Percentiles rank a stretch among this genome's conserved stretches.
Conservation (phyloP, 2,113 vertebrate species). For the Aythya baeri region DNA sequence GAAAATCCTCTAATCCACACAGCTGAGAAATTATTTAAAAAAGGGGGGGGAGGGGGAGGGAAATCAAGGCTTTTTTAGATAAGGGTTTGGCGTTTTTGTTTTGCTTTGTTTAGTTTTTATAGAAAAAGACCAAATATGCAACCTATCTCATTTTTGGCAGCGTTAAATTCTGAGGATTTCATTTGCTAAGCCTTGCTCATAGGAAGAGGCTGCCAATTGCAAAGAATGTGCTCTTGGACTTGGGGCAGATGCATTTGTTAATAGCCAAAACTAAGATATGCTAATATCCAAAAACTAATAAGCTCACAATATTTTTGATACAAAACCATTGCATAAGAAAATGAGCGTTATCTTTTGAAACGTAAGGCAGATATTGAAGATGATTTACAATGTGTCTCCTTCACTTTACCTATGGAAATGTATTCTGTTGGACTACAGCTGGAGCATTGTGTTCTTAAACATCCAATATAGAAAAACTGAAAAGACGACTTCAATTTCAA, state of each 20-base stretch:
- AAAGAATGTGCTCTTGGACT: neutral
- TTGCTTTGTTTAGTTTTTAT: neutral
- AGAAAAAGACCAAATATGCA: neutral
- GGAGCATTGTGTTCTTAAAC: neutral
- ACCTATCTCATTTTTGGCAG: neutral
- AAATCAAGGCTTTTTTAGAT: neutral
- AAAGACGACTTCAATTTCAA: neutral
- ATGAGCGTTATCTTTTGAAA: neutral
- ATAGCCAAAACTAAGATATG: too few relatives aligned
- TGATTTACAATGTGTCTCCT: neutral
- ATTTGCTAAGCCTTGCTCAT: neutral
- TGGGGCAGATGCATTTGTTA: neutral
- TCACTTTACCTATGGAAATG: neutral
- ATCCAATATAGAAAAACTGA: neutral
- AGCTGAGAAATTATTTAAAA: neutral
- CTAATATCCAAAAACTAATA: neutral
- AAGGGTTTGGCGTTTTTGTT: neutral
- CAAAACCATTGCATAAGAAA: neutral
- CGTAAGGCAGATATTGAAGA: neutral
- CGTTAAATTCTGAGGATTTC: neutral
- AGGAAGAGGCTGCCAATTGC: rapidly evolving
- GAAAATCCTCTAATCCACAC: neutral
- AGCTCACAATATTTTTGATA: neutral
- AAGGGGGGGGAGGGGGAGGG: too few relatives aligned
- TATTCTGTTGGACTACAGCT: neutral